These are phyloP conservation scores for Eptatretus burgeri DNA, from an alignment of 2,113 vertebrate genomes.

Conservation along the genomic window DNA sequence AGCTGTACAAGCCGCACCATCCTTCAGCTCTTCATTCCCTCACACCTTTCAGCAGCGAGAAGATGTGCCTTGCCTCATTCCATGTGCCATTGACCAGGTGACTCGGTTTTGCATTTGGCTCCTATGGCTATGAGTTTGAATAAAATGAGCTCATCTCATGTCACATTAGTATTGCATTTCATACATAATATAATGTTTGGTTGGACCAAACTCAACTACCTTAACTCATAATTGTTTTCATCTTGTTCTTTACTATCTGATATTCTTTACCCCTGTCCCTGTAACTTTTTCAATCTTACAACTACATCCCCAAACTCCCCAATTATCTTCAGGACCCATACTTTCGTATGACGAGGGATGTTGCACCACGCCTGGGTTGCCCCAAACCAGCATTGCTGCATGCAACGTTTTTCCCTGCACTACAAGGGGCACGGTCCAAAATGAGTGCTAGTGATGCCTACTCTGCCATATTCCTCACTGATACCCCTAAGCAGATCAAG, in stretches of 20 bases:
- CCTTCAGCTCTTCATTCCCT: conserved; percentile 76
- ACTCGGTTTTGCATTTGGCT: conserved; percentile 6
- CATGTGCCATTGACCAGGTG: conserved; percentile 90
- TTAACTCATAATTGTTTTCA: neutral
- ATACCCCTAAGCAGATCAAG: conserved; percentile 82
- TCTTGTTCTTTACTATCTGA: neutral
- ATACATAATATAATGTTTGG: neutral
- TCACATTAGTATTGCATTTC: neutral
- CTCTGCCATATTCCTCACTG: conserved; percentile 80
- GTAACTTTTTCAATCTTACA: neutral
- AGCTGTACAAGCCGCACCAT: conserved; percentile 73
- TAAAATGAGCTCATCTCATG: neutral
- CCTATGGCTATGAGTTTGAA: no score
- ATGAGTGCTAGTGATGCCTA: conserved; percentile 90
- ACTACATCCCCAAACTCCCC: neutral
- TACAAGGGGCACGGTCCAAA: conserved; percentile 89
- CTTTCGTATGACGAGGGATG: conserved; percentile 87
- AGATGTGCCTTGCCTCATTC: conserved; percentile 74
- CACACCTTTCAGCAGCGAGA: conserved; percentile 45
- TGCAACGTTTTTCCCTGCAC: conserved; percentile 75
- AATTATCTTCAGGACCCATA: conserved; percentile 45
- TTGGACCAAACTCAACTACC: neutral
- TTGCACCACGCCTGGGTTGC: conserved; percentile 55
- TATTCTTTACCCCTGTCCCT: neutral
- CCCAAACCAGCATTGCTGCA: conserved; percentile 70